Evolutionary conservation across 2,797 vertebrate genomes (phyloP).

Genomic region (Enteromius radiatus): DNA sequence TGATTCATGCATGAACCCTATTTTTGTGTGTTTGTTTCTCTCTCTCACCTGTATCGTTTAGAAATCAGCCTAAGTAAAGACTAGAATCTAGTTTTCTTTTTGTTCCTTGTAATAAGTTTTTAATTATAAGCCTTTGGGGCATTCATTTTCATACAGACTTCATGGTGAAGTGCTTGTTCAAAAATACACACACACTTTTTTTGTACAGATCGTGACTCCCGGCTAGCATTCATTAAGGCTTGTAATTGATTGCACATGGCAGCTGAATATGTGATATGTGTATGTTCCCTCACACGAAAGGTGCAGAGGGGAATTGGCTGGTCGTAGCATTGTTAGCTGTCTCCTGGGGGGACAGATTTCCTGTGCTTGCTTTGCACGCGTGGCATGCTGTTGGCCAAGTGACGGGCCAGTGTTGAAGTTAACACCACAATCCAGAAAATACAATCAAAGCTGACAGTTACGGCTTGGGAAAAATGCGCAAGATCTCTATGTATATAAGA

Average conservation of each 20-base stretch:
- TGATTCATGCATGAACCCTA: background rate
- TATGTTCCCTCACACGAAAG: conserved; percentile 74
- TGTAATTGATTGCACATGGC: conserved; percentile 86
- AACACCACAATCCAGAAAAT: conserved; percentile 35
- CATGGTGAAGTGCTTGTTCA: conserved; percentile 69
- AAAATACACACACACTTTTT: conserved; percentile 29
- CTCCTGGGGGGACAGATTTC: conserved; percentile 75
- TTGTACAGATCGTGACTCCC: conserved; percentile 29
- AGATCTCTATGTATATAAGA: background rate
- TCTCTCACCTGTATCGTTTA: conserved; percentile 15
- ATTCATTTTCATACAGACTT: conserved; percentile 18
- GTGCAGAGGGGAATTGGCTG: conserved; percentile 84
- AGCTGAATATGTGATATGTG: conserved; percentile 71
- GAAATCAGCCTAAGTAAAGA: conserved; percentile 54
- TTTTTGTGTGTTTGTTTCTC: conserved; percentile 17
- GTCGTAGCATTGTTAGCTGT: conserved; percentile 74
- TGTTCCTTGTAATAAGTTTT: conserved; percentile 39
- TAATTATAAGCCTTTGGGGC: conserved; percentile 30
- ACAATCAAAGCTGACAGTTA: conserved; percentile 62
- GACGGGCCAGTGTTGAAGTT: conserved; percentile 53
- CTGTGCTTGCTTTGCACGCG: conserved; percentile 78
- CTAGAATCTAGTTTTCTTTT: conserved; percentile 78
- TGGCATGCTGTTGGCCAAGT: conserved; percentile 78
- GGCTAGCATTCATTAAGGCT: conserved; percentile 82
- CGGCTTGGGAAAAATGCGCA: conserved; percentile 33